phyloP scores from a whole-genome alignment of 2,888 invertebrate species.

The Trachelus stipa region DNA sequence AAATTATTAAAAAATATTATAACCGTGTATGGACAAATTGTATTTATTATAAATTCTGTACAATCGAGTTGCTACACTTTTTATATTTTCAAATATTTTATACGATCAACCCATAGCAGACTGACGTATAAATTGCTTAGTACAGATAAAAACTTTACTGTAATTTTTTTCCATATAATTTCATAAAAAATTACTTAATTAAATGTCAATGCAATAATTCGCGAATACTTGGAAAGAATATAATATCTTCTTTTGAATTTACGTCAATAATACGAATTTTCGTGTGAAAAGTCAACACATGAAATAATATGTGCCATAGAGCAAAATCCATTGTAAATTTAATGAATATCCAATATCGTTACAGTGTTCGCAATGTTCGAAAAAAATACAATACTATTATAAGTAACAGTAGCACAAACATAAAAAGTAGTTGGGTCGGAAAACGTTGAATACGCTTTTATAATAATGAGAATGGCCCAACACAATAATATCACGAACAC shows the following conservation, averaged over 20 bases:
- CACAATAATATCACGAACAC: not conserved
- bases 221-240: not conserved
- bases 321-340: not conserved
- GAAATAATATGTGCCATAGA: not conserved
- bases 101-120: not conserved
- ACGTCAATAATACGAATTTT: not conserved
- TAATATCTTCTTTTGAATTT: not conserved
- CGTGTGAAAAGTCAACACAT: not conserved
- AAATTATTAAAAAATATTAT: constrained; percentile 18
- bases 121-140: too few relatives aligned
- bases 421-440: not conserved
- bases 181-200: not conserved
- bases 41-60: not conserved
- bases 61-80: not conserved
- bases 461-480: not conserved
- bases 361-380: not conserved
- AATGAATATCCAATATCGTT: not conserved
- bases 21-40: constrained; percentile 1
- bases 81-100: not conserved
- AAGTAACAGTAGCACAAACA: not conserved
- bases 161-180: not conserved
- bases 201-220: not conserved
- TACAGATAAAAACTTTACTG: not conserved
- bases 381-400: not conserved
- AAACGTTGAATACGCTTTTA: not conserved